phyloP scores from a whole-genome alignment of 2,888 invertebrate species.

The Malthinus seriepunctatus region DNA sequence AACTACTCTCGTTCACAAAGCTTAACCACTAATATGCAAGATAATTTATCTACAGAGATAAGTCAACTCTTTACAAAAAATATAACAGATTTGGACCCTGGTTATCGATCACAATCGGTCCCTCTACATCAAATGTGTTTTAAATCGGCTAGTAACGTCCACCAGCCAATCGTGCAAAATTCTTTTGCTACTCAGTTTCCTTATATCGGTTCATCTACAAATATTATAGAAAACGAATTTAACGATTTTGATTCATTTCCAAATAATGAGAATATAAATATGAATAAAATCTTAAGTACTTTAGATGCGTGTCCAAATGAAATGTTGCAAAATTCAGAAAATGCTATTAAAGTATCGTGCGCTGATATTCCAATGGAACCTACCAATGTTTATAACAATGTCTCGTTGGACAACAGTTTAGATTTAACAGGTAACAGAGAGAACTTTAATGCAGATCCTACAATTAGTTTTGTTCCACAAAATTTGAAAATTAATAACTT shows the following conservation, averaged over 20 bases:
- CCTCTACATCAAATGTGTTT: constrained; percentile 66
- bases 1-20: constrained; percentile 47
- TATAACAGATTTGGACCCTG: constrained; percentile 46
- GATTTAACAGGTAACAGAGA: constrained; percentile 34
- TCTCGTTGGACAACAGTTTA: constrained; percentile 12
- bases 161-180: constrained; percentile 43
- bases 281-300: constrained; percentile 68
- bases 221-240: constrained; percentile 70
- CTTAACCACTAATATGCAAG: constrained; percentile 43
- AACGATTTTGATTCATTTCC: constrained; percentile 69
- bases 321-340: constrained; percentile 23
- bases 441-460: constrained; percentile 26
- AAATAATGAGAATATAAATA: constrained; percentile 64
- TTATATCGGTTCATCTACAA: constrained; percentile 38
- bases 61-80: constrained; percentile 66
- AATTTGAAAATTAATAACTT: constrained; percentile 7
- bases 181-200: constrained; percentile 33
- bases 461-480: constrained; percentile 13
- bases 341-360: constrained; percentile 4
- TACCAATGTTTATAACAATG: constrained; percentile 10
- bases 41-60: constrained; percentile 63
- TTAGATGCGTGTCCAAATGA: constrained; percentile 54
- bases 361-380: constrained; percentile 2
- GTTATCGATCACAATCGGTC: constrained; percentile 75
- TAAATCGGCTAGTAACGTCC: constrained; percentile 38